Percentiles rank a stretch among this genome's conserved stretches.
Conservation (phyloP, 2,888 invertebrate species). For the Deilephila porcellus region DNA sequence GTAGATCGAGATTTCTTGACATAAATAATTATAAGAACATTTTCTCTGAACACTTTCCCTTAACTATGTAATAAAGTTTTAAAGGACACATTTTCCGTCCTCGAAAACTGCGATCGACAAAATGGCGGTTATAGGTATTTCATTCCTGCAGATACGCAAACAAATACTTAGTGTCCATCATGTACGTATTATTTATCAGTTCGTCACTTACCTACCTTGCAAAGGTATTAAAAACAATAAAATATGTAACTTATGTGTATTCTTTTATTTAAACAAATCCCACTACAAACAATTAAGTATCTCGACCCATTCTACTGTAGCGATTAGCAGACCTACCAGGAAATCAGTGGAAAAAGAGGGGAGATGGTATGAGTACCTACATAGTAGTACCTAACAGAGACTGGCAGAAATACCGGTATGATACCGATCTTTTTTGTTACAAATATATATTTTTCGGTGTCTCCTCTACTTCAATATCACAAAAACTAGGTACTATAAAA, state of each 20-base stretch:
- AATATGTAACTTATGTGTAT: slow-evolving; percentile 49
- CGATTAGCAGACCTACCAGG: too few relatives aligned
- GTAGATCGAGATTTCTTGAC: slow-evolving; percentile 78
- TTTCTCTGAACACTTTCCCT: slow-evolving; percentile 73
- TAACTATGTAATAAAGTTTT: slow-evolving; percentile 44
- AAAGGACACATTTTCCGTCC: slow-evolving; percentile 78
- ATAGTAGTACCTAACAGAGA: too few relatives aligned
- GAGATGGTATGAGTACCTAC: too few relatives aligned
- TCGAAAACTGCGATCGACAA: slow-evolving; percentile 60
- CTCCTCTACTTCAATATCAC: too few relatives aligned
- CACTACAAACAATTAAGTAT: not conserved
- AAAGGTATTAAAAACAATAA: slow-evolving; percentile 80
- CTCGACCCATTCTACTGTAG: too few relatives aligned
- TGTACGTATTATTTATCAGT: slow-evolving; percentile 68
- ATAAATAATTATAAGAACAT: slow-evolving; percentile 76
- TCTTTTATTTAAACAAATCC: slow-evolving; percentile 35
- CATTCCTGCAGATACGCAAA: slow-evolving; percentile 39
- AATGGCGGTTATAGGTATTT: slow-evolving; percentile 53
- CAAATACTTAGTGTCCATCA: slow-evolving; percentile 71
- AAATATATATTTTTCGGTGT: too few relatives aligned
- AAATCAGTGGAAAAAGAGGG: too few relatives aligned
- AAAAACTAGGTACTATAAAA: too few relatives aligned
- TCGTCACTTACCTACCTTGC: slow-evolving; percentile 73
- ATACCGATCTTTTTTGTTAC: too few relatives aligned
- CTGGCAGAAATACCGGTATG: too few relatives aligned